phyloP scores from a whole-genome alignment of 2,113 vertebrate genomes.

The Calonectris borealis region DNA sequence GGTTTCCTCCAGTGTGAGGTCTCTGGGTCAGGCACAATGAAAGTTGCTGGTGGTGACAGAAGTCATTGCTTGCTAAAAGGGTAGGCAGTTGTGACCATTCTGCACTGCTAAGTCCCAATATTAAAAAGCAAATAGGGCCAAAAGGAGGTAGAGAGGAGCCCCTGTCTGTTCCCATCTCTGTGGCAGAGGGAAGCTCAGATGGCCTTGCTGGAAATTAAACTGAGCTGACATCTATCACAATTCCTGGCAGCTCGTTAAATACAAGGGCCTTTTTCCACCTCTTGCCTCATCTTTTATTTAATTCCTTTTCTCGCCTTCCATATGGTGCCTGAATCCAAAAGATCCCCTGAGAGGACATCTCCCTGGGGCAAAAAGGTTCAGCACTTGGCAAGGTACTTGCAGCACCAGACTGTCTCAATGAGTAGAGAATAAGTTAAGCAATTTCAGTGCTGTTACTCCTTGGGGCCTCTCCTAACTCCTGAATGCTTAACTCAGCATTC shows the following conservation, averaged over 20 bases:
- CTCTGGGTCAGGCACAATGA: neutral
- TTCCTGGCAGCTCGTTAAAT: neutral
- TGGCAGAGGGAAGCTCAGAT: neutral
- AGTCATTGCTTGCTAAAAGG: neutral
- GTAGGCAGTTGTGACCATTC: neutral
- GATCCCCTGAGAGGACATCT: neutral
- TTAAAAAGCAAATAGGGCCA: neutral
- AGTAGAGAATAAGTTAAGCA: neutral
- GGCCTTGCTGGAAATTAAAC: neutral
- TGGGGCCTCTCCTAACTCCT: neutral
- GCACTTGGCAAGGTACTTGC: neutral
- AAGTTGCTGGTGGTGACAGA: neutral
- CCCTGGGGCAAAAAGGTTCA: neutral
- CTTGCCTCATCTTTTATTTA: slow-evolving; percentile 54
- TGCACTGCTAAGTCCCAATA: neutral
- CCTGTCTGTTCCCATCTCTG: neutral
- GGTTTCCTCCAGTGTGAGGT: neutral
- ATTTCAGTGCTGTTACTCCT: neutral
- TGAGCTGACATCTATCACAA: neutral
- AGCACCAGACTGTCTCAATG: neutral
- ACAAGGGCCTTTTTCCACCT: neutral
- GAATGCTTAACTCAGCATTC: neutral
- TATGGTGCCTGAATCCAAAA: slow-evolving; percentile 2
- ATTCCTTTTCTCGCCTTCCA: slow-evolving; percentile 1
- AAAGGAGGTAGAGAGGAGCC: neutral